Conservation (phyloP, 2,888 invertebrate genomes). For the Peribatodes rhomboidaria region DNA sequence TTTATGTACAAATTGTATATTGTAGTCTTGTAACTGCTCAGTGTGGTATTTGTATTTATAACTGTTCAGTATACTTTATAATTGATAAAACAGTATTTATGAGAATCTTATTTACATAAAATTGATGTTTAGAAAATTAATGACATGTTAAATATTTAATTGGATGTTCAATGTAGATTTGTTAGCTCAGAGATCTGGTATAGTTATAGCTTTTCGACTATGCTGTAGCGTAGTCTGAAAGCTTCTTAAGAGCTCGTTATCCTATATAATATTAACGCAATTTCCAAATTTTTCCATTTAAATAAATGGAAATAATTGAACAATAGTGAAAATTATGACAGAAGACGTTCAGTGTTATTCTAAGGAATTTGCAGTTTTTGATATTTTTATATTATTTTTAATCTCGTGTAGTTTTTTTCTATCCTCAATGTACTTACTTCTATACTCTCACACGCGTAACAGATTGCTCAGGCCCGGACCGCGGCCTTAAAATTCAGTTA, state of each 20-base stretch:
- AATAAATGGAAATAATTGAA: too few species aligned
- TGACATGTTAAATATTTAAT: conserved; percentile 12
- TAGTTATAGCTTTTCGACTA: neutral
- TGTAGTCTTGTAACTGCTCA: neutral
- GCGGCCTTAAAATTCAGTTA: neutral
- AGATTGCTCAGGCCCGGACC: neutral
- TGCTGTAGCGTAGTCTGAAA: neutral
- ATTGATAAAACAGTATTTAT: conserved; percentile 3
- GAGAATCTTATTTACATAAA: conserved; percentile 7
- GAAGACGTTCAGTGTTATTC: too few species aligned
- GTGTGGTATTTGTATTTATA: conserved; percentile 4
- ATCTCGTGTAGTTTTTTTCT: too few species aligned
- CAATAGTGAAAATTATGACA: too few species aligned
- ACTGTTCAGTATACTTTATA: conserved; percentile 1
- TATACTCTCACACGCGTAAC: too few species aligned
- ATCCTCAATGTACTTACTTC: too few species aligned
- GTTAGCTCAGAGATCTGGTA: neutral
- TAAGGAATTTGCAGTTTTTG: too few species aligned
- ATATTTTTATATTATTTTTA: too few species aligned
- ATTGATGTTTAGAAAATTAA: conserved; percentile 18
- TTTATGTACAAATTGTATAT: neutral
- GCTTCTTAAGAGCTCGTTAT: neutral
- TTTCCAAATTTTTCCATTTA: too few species aligned
- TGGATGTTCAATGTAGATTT: conserved; percentile 7
- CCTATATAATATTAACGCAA: too few species aligned